These are phyloP conservation scores for Hippoglossus stenolepis DNA, from an alignment of 2,113 vertebrate genomes.

Conservation along the genomic window DNA sequence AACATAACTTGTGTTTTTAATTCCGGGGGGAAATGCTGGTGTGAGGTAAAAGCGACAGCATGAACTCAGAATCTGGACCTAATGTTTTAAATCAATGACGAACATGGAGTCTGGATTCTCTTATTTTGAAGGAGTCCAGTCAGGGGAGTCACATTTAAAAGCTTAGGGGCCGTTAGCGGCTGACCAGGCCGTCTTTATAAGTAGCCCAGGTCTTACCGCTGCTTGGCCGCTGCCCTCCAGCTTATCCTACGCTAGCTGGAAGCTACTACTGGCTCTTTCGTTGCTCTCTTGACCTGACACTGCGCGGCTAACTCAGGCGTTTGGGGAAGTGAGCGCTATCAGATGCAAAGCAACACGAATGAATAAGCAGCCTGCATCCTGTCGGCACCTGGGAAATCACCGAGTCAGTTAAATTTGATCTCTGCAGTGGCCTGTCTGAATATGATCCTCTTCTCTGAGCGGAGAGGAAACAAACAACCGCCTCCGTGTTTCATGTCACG, in stretches of 20 bases:
- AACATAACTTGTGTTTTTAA: neutral
- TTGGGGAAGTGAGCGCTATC: constrained; percentile 8
- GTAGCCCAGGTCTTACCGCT: constrained; percentile 35
- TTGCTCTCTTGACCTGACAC: constrained; percentile 38
- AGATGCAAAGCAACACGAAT: constrained; percentile 14
- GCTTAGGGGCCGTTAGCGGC: constrained; percentile 41
- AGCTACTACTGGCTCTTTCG: constrained; percentile 21
- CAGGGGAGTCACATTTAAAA: constrained; percentile 21
- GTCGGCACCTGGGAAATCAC: constrained; percentile 23
- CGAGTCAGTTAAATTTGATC: constrained; percentile 43
- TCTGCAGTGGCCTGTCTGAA: constrained; percentile 1
- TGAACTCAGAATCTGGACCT: neutral
- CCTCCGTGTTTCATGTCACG: neutral
- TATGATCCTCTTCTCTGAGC: neutral
- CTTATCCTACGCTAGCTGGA: constrained; percentile 55
- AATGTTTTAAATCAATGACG: constrained; percentile 25
- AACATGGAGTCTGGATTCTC: constrained; percentile 1
- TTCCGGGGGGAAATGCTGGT: constrained; percentile 24
- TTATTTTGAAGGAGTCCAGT: constrained; percentile 28
- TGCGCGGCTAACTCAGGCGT: neutral
- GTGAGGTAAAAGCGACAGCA: constrained; percentile 2
- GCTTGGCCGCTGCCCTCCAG: constrained; percentile 33
- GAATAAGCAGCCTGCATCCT: constrained; percentile 39
- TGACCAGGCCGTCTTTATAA: constrained; percentile 24
- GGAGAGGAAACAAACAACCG: neutral